Evolutionary conservation across 2,797 vertebrate genomes (phyloP).

Genomic region (Anolis apletophallus): DNA sequence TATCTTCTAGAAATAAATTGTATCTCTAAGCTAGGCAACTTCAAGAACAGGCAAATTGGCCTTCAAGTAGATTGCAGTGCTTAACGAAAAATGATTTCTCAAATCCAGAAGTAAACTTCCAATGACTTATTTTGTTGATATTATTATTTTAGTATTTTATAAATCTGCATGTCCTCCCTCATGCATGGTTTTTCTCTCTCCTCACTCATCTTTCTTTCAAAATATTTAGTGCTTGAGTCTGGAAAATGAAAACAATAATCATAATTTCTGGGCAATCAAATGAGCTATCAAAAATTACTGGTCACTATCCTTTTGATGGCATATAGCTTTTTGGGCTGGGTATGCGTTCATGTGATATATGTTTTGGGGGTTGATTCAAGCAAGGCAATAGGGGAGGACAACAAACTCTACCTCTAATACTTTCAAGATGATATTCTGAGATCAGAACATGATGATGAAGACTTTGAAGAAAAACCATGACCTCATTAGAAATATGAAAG

Average conservation of each 20-base stretch:
- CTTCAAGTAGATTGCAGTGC: too few species aligned
- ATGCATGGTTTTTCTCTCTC: background rate
- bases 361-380: background rate
- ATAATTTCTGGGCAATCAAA: background rate
- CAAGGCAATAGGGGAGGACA: background rate
- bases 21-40: too few species aligned
- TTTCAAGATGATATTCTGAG: background rate
- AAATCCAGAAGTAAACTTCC: too few species aligned
- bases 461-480: background rate
- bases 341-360: background rate
- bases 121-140: too few species aligned
- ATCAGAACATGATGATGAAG: background rate
- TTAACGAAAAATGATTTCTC: too few species aligned
- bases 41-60: too few species aligned
- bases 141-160: too few species aligned
- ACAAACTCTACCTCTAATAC: background rate
- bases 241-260: background rate
- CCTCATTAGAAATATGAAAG: background rate
- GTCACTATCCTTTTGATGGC: background rate
- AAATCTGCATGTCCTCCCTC: too few species aligned
- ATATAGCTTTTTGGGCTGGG: background rate
- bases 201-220: background rate
- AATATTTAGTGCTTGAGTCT: background rate
- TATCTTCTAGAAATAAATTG: too few species aligned
- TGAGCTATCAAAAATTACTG: background rate